phyloP scores from a whole-genome alignment of 2,113 vertebrate species.

The Ammodytes dubius region DNA sequence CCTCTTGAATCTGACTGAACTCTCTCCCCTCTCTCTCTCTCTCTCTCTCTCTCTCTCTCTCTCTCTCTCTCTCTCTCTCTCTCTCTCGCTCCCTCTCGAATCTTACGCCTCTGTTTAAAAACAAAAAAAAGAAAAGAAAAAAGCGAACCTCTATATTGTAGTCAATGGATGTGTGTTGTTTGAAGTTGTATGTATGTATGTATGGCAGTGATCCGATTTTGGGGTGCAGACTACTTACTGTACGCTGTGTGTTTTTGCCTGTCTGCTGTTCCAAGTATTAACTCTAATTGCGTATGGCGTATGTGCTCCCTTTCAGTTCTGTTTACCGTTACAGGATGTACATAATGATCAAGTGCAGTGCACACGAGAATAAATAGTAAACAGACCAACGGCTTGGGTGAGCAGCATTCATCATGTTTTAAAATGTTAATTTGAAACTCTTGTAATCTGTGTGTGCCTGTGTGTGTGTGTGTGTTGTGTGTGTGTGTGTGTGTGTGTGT shows the following conservation, averaged over 20 bases:
- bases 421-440: too few species aligned
- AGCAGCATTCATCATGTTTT: not conserved
- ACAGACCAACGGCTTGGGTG: slow-evolving; percentile 58
- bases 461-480: too few species aligned
- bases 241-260: slow-evolving; percentile 90
- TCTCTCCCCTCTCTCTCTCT: too few species aligned
- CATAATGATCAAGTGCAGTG: slow-evolving; percentile 86
- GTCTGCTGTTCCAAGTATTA: slow-evolving; percentile 92
- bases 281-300: slow-evolving; percentile 88
- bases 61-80: too few species aligned
- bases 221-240: slow-evolving; percentile 82
- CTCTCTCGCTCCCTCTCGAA: slow-evolving; percentile 19
- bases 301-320: slow-evolving; percentile 86
- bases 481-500: too few species aligned
- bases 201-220: slow-evolving; percentile 85
- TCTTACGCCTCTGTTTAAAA: slow-evolving; percentile 72
- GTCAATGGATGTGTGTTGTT: slow-evolving; percentile 91
- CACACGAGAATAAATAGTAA: slow-evolving; percentile 78
- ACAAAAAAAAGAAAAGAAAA: slow-evolving; percentile 7
- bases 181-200: slow-evolving; percentile 80
- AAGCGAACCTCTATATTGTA: slow-evolving; percentile 89
- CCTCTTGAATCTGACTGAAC: too few species aligned
- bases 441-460: too few species aligned
- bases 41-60: too few species aligned
- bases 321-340: slow-evolving; percentile 87